Evolutionary conservation across 2,797 vertebrate genomes (phyloP).

Genomic region (Danio tinwini): DNA sequence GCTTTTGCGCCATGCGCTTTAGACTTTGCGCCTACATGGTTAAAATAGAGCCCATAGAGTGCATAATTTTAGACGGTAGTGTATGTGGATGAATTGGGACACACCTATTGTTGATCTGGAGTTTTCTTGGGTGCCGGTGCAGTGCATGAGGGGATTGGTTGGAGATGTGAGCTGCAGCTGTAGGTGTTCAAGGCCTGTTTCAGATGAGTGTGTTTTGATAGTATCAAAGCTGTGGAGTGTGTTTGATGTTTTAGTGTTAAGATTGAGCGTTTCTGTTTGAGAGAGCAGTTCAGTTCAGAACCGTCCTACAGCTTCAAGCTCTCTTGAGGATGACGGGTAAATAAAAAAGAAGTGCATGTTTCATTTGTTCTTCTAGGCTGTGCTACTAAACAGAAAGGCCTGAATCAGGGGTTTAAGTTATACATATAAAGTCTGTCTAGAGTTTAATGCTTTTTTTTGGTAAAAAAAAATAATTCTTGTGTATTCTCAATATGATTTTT

Average conservation of each 20-base stretch:
- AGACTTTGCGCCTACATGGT: no score
- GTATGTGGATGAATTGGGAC: no score
- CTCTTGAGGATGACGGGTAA: neutral
- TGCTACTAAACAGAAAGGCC: neutral
- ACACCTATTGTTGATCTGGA: neutral
- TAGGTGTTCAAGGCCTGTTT: conserved; percentile 4
- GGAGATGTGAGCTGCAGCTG: neutral
- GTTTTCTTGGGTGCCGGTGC: neutral
- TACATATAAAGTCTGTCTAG: no score
- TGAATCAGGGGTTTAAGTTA: neutral
- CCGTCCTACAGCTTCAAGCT: neutral
- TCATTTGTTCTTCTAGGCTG: neutral
- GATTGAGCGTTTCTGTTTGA: neutral
- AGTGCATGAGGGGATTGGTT: conserved; percentile 31
- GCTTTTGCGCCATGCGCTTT: no score
- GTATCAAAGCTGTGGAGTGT: neutral
- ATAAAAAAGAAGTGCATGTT: neutral
- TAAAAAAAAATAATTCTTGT: no score
- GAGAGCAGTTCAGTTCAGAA: neutral
- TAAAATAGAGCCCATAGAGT: no score
- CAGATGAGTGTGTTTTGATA: conserved; percentile 21
- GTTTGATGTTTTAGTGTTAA: conserved; percentile 8
- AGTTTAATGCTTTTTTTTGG: no score
- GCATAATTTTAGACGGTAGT: no score
- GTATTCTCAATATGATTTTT: neutral